Evolutionary conservation across 2,797 vertebrate species (phyloP).

Genomic region (Melanotaenia parkinsoni): DNA sequence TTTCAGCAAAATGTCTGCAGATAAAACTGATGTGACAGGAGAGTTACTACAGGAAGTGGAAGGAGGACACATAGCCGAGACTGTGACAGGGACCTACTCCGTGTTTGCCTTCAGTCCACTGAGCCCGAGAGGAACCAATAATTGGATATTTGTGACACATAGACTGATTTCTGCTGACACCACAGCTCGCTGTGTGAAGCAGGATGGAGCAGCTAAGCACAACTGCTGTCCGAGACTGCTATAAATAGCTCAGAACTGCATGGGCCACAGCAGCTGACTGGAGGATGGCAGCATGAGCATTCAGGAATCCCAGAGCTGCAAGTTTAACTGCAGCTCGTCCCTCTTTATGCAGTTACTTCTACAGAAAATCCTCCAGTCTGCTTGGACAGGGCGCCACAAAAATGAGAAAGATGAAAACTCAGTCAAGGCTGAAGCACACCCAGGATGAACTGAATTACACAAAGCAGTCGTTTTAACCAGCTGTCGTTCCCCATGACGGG

Average conservation of each 20-base stretch:
- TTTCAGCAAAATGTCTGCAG: background rate
- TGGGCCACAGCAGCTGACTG: constrained; percentile 51
- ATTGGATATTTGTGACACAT: constrained; percentile 58
- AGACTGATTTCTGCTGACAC: constrained; percentile 61
- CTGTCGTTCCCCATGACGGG: too few species aligned
- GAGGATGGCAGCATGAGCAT: constrained; percentile 24
- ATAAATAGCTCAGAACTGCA: constrained; percentile 55
- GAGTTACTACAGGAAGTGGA: background rate
- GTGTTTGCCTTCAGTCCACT: constrained; percentile 10
- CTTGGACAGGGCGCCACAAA: too few species aligned
- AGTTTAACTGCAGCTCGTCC: background rate
- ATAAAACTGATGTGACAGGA: background rate
- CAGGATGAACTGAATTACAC: too few species aligned
- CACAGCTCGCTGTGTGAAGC: constrained; percentile 36
- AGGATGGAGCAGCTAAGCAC: constrained; percentile 44
- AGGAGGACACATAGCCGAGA: constrained; percentile 9
- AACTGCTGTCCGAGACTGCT: constrained; percentile 66
- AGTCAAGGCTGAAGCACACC: too few species aligned
- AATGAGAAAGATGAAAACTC: background rate
- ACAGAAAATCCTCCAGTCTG: background rate
- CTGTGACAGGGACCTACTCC: constrained; percentile 12
- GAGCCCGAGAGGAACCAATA: constrained; percentile 41
- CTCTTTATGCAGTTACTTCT: constrained; percentile 2
- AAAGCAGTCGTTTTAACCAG: too few species aligned
- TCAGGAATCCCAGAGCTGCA: constrained; percentile 21